Percentiles rank a stretch among this genome's conserved stretches.
Evolutionary conservation across 2,113 vertebrate species (phyloP).

Genomic region (Grammomys dolichurus): DNA sequence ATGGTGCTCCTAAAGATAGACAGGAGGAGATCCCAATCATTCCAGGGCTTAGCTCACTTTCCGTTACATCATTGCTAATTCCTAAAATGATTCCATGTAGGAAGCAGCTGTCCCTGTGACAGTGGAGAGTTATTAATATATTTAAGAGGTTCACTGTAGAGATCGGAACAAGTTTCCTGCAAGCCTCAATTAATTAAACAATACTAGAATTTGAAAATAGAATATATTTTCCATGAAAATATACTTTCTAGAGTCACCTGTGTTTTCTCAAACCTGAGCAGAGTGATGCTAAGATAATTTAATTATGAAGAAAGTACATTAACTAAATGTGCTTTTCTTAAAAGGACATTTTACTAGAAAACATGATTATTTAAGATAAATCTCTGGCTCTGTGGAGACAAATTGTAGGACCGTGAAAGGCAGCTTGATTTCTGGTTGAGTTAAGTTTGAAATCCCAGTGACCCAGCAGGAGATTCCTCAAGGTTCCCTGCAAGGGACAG

Average conservation of each 20-base stretch:
- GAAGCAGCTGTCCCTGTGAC: not conserved
- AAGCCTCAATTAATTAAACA: not conserved
- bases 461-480: too few species aligned
- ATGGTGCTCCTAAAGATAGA: not conserved
- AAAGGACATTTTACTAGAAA: not conserved
- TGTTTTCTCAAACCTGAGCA: not conserved
- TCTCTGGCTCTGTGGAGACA: not conserved
- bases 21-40: not conserved
- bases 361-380: not conserved
- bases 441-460: too few species aligned
- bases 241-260: not conserved
- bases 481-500: too few species aligned
- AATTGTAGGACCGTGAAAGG: not conserved
- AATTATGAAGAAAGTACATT: not conserved
- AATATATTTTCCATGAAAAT: not conserved
- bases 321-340: not conserved
- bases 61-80: not conserved
- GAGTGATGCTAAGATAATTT: not conserved
- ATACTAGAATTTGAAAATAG: not conserved
- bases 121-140: conserved; percentile 35
- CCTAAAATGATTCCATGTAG: not conserved
- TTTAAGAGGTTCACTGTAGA: not conserved
- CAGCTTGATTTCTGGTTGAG: too few species aligned
- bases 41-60: not conserved
- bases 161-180: not conserved